Evolutionary conservation across 2,113 vertebrate species (phyloP).

Genomic region (Alligator sinensis): DNA sequence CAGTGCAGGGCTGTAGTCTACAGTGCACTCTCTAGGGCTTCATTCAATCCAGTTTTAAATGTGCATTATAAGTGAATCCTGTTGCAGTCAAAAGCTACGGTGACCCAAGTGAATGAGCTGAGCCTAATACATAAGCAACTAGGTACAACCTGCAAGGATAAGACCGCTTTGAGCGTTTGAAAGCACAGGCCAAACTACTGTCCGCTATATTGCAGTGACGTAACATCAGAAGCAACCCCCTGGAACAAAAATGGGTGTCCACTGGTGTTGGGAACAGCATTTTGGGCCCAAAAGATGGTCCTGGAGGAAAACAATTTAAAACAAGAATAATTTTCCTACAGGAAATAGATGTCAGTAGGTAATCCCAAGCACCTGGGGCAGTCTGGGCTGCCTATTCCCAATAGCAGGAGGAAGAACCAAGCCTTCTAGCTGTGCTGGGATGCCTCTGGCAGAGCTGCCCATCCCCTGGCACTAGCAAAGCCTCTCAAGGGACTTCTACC

Average conservation of each 20-base stretch:
- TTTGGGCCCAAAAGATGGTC: neutral
- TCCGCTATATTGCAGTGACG: neutral
- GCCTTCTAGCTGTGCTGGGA: neutral
- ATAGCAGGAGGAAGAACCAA: neutral
- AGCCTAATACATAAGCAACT: neutral
- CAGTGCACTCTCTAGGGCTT: neutral
- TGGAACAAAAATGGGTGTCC: neutral
- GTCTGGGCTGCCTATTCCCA: neutral
- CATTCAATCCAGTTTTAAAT: neutral
- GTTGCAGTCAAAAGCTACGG: neutral
- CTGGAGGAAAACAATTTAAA: neutral
- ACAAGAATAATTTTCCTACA: neutral
- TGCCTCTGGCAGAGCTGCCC: neutral
- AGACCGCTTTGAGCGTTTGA: neutral
- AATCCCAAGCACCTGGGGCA: neutral
- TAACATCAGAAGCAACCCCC: no score
- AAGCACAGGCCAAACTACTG: rapidly evolving
- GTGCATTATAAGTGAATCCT: neutral
- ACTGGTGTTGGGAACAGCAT: rapidly evolving
- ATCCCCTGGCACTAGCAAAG: neutral
- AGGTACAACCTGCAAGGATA: neutral
- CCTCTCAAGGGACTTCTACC: rapidly evolving
- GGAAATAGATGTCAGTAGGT: neutral
- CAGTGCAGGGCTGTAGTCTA: rapidly evolving
- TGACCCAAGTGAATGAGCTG: neutral